phyloP scores from a whole-genome alignment of 1,140 invertebrate genomes.

The Prorops nasuta region DNA sequence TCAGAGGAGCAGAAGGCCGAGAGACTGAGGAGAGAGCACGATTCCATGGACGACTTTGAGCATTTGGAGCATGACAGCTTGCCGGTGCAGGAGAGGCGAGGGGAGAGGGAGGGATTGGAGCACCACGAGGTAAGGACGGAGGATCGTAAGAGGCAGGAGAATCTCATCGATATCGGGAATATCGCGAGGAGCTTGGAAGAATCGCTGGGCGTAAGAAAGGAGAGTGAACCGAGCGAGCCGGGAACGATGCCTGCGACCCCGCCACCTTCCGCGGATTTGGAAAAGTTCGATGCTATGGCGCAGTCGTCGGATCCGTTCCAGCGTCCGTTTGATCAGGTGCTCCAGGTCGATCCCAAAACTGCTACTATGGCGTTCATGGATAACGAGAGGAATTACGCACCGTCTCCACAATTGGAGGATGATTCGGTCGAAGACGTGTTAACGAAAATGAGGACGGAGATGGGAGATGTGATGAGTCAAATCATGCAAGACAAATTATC shows the following conservation, averaged over 20 bases:
- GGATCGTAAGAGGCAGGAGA: background rate
- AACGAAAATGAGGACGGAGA: background rate
- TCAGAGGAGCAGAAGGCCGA: background rate
- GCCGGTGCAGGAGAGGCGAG: slow-evolving; percentile 24
- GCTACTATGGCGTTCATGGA: slow-evolving; percentile 57
- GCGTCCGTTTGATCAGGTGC: slow-evolving; percentile 17
- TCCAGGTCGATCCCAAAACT: slow-evolving; percentile 36
- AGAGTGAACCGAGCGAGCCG: slow-evolving; percentile 20
- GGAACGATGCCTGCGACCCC: slow-evolving; percentile 45
- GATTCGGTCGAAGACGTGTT: background rate
- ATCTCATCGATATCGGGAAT: slow-evolving; percentile 1
- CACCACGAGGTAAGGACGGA: slow-evolving; percentile 19
- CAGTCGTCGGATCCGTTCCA: slow-evolving; percentile 32
- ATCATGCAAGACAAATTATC: slow-evolving; percentile 11
- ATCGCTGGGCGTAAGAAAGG: slow-evolving; percentile 18
- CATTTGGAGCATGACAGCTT: slow-evolving; percentile 61
- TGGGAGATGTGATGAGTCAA: too few species aligned
- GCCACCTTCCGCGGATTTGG: slow-evolving; percentile 45
- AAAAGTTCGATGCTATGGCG: slow-evolving; percentile 22
- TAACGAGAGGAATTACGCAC: background rate
- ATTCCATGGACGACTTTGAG: slow-evolving; percentile 71
- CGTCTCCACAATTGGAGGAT: background rate
- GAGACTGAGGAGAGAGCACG: slow-evolving; percentile 50
- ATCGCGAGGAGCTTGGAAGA: background rate
- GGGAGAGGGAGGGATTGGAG: slow-evolving; percentile 3